Conservation (phyloP, 2,113 vertebrate genomes). For the Leptosomus discolor region DNA sequence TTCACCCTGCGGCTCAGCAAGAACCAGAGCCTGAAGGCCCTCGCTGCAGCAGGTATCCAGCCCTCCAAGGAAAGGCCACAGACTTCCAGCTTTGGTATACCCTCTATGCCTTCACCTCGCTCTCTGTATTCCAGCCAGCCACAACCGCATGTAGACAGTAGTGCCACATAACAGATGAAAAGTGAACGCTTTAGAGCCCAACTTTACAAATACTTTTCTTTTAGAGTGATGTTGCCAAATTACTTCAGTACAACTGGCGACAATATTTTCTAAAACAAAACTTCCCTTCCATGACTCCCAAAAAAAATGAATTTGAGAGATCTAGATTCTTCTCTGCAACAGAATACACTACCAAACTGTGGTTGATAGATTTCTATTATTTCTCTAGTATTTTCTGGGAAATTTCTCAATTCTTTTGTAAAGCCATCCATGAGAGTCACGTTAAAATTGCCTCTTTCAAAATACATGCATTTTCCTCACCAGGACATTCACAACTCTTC, state of each 20-base stretch:
- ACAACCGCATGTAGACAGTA: fast-evolving
- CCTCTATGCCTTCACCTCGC: neutral
- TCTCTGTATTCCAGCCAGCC: neutral
- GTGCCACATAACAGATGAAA: neutral
- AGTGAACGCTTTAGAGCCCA: neutral
- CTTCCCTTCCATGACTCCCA: fast-evolving
- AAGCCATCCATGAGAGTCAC: neutral
- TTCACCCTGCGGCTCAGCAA: neutral
- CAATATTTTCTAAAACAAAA: neutral
- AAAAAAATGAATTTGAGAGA: neutral
- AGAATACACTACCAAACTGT: neutral
- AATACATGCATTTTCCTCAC: neutral
- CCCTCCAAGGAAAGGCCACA: neutral
- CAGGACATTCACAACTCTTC: neutral
- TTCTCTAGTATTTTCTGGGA: neutral
- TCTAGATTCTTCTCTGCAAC: neutral
- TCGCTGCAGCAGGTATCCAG: neutral
- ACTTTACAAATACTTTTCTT: neutral
- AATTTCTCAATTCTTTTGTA: neutral
- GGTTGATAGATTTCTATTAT: neutral
- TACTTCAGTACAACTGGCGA: neutral
- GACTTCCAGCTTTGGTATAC: neutral
- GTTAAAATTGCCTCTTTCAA: neutral
- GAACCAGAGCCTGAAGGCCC: neutral
- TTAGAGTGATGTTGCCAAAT: neutral